Percentiles rank a stretch among this genome's conserved stretches.
phyloP scores from a whole-genome alignment of 2,888 invertebrate genomes.

The Sycophila texana region DNA sequence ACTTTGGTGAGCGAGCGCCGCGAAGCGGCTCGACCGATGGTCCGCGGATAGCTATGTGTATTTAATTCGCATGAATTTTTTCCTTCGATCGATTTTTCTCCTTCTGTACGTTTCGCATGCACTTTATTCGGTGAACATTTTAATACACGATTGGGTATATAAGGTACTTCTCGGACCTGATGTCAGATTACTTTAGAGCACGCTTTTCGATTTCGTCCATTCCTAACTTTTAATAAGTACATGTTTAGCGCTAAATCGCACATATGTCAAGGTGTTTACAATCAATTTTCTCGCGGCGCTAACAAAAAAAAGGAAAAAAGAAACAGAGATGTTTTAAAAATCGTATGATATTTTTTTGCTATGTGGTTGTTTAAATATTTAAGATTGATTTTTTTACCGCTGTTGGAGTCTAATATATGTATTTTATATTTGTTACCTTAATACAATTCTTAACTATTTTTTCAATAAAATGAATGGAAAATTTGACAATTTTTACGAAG shows the following conservation, averaged over 20 bases:
- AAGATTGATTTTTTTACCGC: constrained; percentile 2
- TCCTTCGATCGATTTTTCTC: constrained; percentile 21
- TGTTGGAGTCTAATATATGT: neutral
- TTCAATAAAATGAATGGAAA: constrained; percentile 33
- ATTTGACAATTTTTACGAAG: constrained; percentile 45
- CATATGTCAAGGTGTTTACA: constrained; percentile 21
- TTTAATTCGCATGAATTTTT: constrained; percentile 20
- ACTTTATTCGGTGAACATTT: constrained; percentile 23
- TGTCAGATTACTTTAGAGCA: neutral
- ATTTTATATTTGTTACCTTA: constrained; percentile 34
- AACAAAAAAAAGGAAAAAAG: too few species aligned
- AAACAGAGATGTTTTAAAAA: too few species aligned
- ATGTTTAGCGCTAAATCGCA: constrained; percentile 19
- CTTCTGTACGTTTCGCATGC: constrained; percentile 30
- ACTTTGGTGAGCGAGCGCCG: neutral
- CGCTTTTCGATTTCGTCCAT: constrained; percentile 37
- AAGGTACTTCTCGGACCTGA: constrained; percentile 16
- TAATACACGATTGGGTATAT: neutral
- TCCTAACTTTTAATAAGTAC: constrained; percentile 18
- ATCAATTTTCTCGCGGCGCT: constrained; percentile 12
- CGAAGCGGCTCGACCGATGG: constrained; percentile 12
- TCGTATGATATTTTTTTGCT: neutral
- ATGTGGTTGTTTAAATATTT: constrained; percentile 14
- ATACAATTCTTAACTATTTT: constrained; percentile 26
- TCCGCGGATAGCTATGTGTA: constrained; percentile 21